Conservation (phyloP, 2,797 vertebrate species). For the Enteromius afrohamiltoni region DNA sequence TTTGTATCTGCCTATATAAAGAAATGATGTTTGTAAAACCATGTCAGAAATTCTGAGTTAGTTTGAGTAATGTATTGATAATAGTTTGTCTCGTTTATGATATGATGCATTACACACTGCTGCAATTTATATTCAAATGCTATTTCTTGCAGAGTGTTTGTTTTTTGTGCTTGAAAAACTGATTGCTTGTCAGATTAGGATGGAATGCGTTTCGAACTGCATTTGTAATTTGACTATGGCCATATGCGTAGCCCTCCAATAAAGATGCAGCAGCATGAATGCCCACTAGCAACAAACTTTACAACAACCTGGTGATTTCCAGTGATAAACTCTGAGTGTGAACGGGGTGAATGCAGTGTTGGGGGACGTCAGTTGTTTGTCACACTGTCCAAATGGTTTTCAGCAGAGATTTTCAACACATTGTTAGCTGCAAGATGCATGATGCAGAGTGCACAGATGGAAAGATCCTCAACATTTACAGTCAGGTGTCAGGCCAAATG, state of each 20-base stretch:
- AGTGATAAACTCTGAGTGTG: slow-evolving; percentile 2
- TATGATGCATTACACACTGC: slow-evolving; percentile 9
- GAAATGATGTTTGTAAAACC: not conserved
- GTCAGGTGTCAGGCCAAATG: not conserved
- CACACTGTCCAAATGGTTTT: not conserved
- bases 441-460: not conserved
- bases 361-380: not conserved
- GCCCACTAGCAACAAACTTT: not conserved
- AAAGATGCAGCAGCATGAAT: not conserved
- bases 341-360: not conserved
- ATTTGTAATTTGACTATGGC: slow-evolving; percentile 12
- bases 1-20: not conserved
- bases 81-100: slow-evolving; percentile 9
- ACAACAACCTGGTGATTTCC: not conserved
- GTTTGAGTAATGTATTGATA: slow-evolving; percentile 1
- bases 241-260: not conserved
- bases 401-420: not conserved
- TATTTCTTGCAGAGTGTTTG: not conserved
- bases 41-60: not conserved
- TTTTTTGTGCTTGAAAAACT: not conserved
- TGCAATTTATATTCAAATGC: not conserved
- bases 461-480: not conserved
- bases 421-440: slow-evolving; percentile 7
- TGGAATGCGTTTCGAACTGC: not conserved
- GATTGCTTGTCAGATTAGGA: slow-evolving; percentile 12